Evolutionary conservation across 2,797 vertebrate species (phyloP).

Genomic region (Sternotherus odoratus): DNA sequence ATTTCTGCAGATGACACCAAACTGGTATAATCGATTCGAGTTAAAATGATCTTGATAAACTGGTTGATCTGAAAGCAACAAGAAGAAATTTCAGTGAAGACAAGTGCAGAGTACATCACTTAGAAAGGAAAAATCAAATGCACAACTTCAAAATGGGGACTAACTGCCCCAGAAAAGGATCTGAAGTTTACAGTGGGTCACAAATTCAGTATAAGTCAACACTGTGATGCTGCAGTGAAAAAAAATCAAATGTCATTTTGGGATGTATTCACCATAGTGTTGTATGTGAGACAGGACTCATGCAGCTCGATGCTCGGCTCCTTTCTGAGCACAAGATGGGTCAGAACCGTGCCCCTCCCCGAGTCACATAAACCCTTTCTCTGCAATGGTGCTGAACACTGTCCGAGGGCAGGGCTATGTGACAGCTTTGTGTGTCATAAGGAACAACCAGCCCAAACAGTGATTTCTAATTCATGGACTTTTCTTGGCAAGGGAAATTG

Average conservation of each 20-base stretch:
- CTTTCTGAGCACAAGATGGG: not conserved
- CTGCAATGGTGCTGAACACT: not conserved
- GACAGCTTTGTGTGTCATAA: not conserved
- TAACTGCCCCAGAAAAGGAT: too few species aligned
- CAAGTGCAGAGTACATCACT: too few species aligned
- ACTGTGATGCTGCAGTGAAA: too few species aligned
- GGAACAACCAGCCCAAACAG: not conserved
- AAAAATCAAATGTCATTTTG: too few species aligned
- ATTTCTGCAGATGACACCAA: not conserved
- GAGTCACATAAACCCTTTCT: not conserved
- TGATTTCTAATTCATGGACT: not conserved
- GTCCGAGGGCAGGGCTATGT: not conserved
- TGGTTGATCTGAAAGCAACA: too few species aligned
- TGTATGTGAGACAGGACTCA: not conserved
- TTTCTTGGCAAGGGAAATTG: not conserved
- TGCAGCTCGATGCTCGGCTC: not conserved
- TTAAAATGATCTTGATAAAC: too few species aligned
- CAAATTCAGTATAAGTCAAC: too few species aligned
- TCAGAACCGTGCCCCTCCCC: not conserved
- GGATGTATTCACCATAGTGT: too few species aligned
- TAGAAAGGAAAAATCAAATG: too few species aligned
- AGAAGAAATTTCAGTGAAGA: too few species aligned
- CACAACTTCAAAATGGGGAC: too few species aligned
- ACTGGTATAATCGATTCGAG: not conserved
- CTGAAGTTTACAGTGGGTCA: too few species aligned